Evolutionary conservation across 2,888 invertebrate species (phyloP).

Genomic region (Machimus rusticus): DNA sequence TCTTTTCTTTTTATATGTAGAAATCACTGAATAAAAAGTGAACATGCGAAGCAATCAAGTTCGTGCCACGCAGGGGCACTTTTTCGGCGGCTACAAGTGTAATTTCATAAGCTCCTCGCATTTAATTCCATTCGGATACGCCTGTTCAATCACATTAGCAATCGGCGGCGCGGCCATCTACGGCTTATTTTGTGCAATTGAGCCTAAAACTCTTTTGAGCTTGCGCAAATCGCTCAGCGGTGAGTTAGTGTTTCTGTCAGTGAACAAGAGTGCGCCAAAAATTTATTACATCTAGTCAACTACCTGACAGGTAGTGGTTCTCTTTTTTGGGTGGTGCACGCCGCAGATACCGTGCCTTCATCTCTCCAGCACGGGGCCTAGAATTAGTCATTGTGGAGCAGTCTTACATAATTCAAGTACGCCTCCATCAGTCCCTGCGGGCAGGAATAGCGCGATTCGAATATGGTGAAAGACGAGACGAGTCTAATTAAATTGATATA

Average conservation of each 20-base stretch:
- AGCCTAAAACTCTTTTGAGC: constrained; percentile 14
- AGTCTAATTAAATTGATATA: constrained; percentile 42
- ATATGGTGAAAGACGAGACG: constrained; percentile 39
- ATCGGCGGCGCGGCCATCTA: background rate
- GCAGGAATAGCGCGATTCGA: constrained; percentile 21
- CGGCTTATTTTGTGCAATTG: constrained; percentile 20
- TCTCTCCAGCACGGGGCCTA: background rate
- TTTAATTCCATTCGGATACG: constrained; percentile 16
- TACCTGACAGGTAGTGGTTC: constrained; percentile 28
- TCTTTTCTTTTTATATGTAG: background rate
- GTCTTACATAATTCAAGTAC: constrained; percentile 22
- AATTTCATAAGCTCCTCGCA: background rate
- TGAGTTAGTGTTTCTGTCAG: constrained; percentile 24
- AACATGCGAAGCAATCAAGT: background rate
- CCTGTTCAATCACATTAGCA: constrained; percentile 21
- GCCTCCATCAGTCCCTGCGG: constrained; percentile 9
- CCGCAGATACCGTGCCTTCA: background rate
- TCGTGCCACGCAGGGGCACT: background rate
- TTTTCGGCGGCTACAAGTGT: background rate
- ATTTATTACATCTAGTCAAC: constrained; percentile 34
- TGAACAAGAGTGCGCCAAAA: constrained; percentile 35
- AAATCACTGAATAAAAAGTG: background rate
- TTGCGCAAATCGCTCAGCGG: constrained; percentile 17
- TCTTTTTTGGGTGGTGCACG: background rate
- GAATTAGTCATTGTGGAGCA: constrained; percentile 27